Percentiles rank a stretch among this genome's conserved stretches.
Conservation (phyloP, 1,140 invertebrate species). For the Chironomus tepperi region DNA sequence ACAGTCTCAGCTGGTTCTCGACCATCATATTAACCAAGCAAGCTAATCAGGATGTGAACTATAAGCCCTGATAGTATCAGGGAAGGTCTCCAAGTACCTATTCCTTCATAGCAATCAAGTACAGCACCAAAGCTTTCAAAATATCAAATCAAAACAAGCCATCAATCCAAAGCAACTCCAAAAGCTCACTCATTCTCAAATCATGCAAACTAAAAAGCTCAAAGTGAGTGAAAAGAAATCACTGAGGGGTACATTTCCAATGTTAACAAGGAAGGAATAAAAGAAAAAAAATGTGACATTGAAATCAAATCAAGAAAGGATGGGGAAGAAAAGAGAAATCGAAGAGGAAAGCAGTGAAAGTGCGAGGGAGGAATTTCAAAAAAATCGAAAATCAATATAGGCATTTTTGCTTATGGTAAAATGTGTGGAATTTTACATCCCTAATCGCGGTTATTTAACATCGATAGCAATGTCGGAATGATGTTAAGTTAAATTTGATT, state of each 20-base stretch:
- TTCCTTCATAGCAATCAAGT: no score
- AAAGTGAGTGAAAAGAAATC: not conserved
- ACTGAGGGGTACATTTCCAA: not conserved
- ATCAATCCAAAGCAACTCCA: not conserved
- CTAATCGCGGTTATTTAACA: slow-evolving; percentile 8
- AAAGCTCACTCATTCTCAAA: not conserved
- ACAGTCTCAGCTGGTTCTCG: no score
- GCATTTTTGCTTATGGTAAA: not conserved
- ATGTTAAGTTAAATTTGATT: slow-evolving; percentile 15
- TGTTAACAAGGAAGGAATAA: not conserved
- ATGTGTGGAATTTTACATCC: not conserved
- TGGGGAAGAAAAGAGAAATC: not conserved
- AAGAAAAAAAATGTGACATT: not conserved
- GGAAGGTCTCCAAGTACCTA: no score
- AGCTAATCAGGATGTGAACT: no score
- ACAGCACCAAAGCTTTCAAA: no score
- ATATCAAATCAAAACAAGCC: no score
- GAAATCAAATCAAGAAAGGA: not conserved
- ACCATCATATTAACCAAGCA: no score
- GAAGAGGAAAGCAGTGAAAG: not conserved
- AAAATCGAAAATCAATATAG: slow-evolving; percentile 5
- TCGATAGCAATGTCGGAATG: not conserved
- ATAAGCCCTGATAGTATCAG: no score
- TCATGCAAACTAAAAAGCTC: not conserved
- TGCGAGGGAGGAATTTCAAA: slow-evolving; percentile 9